phyloP scores from a whole-genome alignment of 2,888 invertebrate genomes.

The Aricia artaxerxes region DNA sequence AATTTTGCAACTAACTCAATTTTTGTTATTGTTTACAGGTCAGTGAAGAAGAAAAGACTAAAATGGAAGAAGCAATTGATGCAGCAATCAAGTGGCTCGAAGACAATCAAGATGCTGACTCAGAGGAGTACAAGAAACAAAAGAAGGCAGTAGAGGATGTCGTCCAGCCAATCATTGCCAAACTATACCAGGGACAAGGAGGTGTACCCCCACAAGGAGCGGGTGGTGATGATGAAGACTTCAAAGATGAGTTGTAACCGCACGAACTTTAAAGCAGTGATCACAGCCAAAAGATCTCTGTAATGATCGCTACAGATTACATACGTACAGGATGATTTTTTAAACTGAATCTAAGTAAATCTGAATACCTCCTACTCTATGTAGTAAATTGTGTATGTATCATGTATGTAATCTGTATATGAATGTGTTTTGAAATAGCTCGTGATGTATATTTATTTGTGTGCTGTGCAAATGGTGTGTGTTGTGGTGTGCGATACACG shows the following conservation, averaged over 20 bases:
- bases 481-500: slow-evolving; percentile 49
- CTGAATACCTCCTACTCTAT: background rate
- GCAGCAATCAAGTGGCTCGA: slow-evolving; percentile 99
- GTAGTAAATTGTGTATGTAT: slow-evolving; percentile 37
- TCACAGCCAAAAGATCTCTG: slow-evolving; percentile 70
- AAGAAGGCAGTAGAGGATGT: slow-evolving; percentile 97
- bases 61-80: slow-evolving; percentile 97
- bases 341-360: background rate
- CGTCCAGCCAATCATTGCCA: slow-evolving; percentile 98
- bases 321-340: slow-evolving; percentile 36
- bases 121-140: slow-evolving; percentile 95
- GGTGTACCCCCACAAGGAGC: slow-evolving; percentile 87
- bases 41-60: slow-evolving; percentile 94
- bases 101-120: slow-evolving; percentile 94
- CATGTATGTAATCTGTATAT: slow-evolving; percentile 52
- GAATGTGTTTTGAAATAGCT: slow-evolving; percentile 60
- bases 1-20: background rate
- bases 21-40: slow-evolving; percentile 50
- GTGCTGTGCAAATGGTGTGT: slow-evolving; percentile 49
- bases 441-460: slow-evolving; percentile 75
- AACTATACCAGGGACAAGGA: slow-evolving; percentile 94
- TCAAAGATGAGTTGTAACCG: slow-evolving; percentile 91
- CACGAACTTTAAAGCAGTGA: slow-evolving; percentile 63
- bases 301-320: slow-evolving; percentile 51
- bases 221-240: slow-evolving; percentile 86